Conservation (phyloP, 2,113 vertebrate genomes). For the Spilogale gracilis region DNA sequence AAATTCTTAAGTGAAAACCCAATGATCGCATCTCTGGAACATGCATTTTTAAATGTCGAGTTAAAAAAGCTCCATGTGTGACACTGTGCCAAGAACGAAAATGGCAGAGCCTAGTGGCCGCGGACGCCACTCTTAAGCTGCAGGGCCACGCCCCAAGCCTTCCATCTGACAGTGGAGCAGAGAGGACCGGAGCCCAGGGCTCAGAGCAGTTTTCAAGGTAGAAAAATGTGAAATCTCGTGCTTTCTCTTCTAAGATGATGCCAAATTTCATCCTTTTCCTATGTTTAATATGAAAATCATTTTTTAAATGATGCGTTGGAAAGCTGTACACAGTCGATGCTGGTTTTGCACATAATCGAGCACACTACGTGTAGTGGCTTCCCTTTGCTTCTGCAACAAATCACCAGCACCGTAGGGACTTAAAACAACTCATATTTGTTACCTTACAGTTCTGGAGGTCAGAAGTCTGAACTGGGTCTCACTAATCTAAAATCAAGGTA, state of each 20-base stretch:
- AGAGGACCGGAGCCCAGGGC: not conserved
- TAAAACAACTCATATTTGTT: not conserved
- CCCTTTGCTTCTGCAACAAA: not conserved
- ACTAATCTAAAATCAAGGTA: not conserved
- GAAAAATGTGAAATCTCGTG: not conserved
- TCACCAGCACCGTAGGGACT: not conserved
- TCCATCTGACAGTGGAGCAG: not conserved
- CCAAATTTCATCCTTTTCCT: not conserved
- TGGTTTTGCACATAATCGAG: not conserved
- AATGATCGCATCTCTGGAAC: not conserved
- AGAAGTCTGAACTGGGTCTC: not conserved
- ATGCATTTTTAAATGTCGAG: not conserved
- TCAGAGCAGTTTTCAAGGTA: not conserved
- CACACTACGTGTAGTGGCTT: not conserved
- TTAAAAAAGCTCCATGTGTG: not conserved
- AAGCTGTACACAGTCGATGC: not conserved
- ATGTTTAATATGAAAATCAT: not conserved
- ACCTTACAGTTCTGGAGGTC: not conserved
- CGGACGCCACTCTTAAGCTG: not conserved
- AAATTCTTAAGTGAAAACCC: constrained; percentile 49
- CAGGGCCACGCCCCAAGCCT: fast-evolving
- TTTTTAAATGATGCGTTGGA: not conserved
- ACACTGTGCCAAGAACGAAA: not conserved
- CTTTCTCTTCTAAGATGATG: not conserved
- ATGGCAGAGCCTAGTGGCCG: not conserved